phyloP scores from a whole-genome alignment of 2,888 invertebrate species.

The Meandrusa payeni region DNA sequence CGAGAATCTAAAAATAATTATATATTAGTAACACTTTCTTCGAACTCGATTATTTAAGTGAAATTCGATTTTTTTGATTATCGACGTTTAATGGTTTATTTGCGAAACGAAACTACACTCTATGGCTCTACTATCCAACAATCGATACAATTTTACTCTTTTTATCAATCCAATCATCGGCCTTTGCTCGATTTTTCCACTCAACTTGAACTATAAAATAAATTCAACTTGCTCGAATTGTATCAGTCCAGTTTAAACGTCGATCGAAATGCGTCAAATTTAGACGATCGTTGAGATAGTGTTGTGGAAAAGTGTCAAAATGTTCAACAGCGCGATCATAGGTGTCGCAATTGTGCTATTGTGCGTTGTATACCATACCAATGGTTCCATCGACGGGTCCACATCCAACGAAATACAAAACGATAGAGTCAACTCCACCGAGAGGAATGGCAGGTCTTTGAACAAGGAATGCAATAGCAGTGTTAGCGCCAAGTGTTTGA shows the following conservation, averaged over 20 bases:
- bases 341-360: conserved; percentile 43
- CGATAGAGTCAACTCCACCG: conserved; percentile 35
- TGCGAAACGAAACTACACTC: background rate
- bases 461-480: conserved; percentile 66
- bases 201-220: conserved; percentile 61
- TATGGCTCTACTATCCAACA: conserved; percentile 39
- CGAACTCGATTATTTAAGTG: conserved; percentile 23
- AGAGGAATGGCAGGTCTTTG: conserved; percentile 56
- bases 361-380: conserved; percentile 40
- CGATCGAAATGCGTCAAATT: conserved; percentile 50
- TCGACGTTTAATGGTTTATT: conserved; percentile 29
- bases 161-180: conserved; percentile 47
- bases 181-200: conserved; percentile 47
- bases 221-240: conserved; percentile 42
- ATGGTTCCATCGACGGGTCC: conserved; percentile 53
- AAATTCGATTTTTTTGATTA: conserved; percentile 44
- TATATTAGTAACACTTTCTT: conserved; percentile 20
- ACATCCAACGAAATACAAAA: conserved; percentile 41
- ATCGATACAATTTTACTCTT: conserved; percentile 48
- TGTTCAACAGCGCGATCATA: conserved; percentile 47
- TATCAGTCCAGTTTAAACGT: conserved; percentile 52
- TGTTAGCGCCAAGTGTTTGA: conserved; percentile 86
- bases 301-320: conserved; percentile 42
- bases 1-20: conserved; percentile 3
- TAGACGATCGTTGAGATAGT: no score